These are phyloP conservation scores for Trissolcus basalis DNA, from an alignment of 1,140 invertebrate genomes.

Conservation along the genomic window DNA sequence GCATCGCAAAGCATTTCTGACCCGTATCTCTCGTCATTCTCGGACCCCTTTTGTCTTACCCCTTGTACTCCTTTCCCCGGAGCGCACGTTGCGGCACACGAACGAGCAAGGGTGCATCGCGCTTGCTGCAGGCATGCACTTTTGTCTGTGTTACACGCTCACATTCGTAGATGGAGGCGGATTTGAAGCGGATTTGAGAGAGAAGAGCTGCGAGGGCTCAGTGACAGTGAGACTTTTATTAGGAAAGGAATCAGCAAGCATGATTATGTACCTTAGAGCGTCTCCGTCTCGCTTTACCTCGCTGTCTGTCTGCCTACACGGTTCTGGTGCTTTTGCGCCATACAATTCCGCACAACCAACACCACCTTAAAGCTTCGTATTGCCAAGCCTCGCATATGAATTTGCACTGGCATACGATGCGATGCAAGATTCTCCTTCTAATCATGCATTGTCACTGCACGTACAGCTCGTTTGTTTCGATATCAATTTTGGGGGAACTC, in stretches of 20 bases:
- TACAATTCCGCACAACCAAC: slow-evolving; percentile 50
- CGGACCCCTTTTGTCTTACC: slow-evolving; percentile 65
- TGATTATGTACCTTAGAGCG: slow-evolving; percentile 76
- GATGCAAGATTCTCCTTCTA: slow-evolving; percentile 52
- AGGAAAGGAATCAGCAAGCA: slow-evolving; percentile 76
- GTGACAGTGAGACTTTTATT: slow-evolving; percentile 76
- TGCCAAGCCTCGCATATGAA: slow-evolving; percentile 56
- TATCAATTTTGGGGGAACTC: slow-evolving; percentile 45
- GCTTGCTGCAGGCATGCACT: slow-evolving; percentile 63
- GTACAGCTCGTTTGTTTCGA: slow-evolving; percentile 54
- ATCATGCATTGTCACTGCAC: slow-evolving; percentile 63
- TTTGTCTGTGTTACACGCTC: slow-evolving; percentile 65
- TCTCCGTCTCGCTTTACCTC: slow-evolving; percentile 55
- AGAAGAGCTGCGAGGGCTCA: slow-evolving; percentile 55
- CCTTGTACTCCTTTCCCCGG: slow-evolving; percentile 51
- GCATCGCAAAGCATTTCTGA: slow-evolving; percentile 72
- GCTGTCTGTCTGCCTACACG: slow-evolving; percentile 27
- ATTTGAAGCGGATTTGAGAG: slow-evolving; percentile 58
- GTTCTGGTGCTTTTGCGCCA: slow-evolving; percentile 58
- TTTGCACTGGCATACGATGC: slow-evolving; percentile 62
- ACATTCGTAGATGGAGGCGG: slow-evolving; percentile 55
- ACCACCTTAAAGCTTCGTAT: slow-evolving; percentile 47
- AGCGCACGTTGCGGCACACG: slow-evolving; percentile 42
- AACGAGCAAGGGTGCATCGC: slow-evolving; percentile 62
- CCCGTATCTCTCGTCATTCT: slow-evolving; percentile 69